Evolutionary conservation across 2,888 invertebrate genomes (phyloP), one percentile per base, ranked within the genome.

Genomic region (Pogonocherus hispidulus): DNA sequence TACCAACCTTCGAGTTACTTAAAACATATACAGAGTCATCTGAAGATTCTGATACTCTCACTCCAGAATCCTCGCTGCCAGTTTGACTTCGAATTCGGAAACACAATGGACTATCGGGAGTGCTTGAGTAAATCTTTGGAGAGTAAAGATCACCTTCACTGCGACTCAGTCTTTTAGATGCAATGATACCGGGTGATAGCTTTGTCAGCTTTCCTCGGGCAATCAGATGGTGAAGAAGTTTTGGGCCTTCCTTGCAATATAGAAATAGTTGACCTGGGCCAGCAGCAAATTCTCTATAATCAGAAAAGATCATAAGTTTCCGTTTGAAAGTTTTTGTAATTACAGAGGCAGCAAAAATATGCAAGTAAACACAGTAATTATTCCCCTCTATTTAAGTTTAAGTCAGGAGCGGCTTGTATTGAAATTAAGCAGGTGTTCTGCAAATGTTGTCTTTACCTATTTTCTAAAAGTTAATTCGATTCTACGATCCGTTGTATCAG

Each of bases 221-320:
- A 16, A 87, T 84, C 47, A 89, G 79, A 55, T 86, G 83, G 63
- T 87, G 85, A 8, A 88, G 75, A 9, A 89, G 79, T 56, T 82
- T 81, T 2, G 84, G 75, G 0, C 88, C 88, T 37, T 86, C 81
- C 18, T 84, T 76, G 74, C 88, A 89, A 73, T 87, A 89, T 0
- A 89, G 74, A 44, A 86, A 81, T 2, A 89, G 77, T 73, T 89
- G 87, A 0, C 89, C 89, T 2, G 87, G 82, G 5, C 89, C 89
- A n/a, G 86, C 84, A 22, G 85, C 82, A 74, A 89, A 89, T 55
- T 87, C 86, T 62, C 88, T 88, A 37, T 76, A 82, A 80, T 47
- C 14, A 23, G 14, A 44, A 14, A 16, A n/a, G n/a, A n/a, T n/a
- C n/a, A n/a, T n/a, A n/a, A n/a, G n/a, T n/a, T n/a, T n/a, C n/a